Evolutionary conservation across 2,888 invertebrate species (phyloP), one percentile per base, ranked within the genome.

Genomic region (Hemicrepidius hirtus): DNA sequence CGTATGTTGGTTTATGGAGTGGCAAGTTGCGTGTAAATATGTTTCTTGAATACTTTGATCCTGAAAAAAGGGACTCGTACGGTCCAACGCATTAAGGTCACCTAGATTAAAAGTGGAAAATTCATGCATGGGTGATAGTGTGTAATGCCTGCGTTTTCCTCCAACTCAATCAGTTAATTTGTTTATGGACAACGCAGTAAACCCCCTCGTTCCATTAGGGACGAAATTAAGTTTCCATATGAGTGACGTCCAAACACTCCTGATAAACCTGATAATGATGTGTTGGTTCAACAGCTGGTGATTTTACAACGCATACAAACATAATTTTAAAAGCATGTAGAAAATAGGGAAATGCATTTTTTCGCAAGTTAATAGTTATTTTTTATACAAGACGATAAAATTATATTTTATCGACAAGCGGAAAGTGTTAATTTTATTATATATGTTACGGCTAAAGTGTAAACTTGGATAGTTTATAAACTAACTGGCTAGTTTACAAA

Each of bases 141-240:
- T 49, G 21, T 20, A 20, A 44, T 44, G 44, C 1, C 10, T 49
- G 3, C 10, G 10, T 49, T 49, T 20, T 49, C 10, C 32, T 55
- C 9, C 49, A 55, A 55, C 18, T 16, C 32, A 55, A 44, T 35
- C 32, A 55, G 55, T 35, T 49, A 55, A 55, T 28, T 55, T 55
- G 55, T 35, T 55, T 55, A 55, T 55, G 55, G 32, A 35, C 55
- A 21, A 12, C 10, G 28, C 9, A 18, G 16, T 32, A 3, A 28
- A 3, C 55, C 55, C 32, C 18, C n/a, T 16, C 18, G 13, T 18
- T 35, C 55, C 55, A 55, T 55, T 55, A 55, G 55, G 9, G 16
- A 18, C 16, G 13, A 55, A 55, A 55, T 55, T 32, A 55, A 55
- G 32, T 55, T 55, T 35, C 55, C 55, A 35, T 55, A 55, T 35